Conservation (phyloP, 2,113 vertebrate species). For the Myrmecobius fasciatus region DNA sequence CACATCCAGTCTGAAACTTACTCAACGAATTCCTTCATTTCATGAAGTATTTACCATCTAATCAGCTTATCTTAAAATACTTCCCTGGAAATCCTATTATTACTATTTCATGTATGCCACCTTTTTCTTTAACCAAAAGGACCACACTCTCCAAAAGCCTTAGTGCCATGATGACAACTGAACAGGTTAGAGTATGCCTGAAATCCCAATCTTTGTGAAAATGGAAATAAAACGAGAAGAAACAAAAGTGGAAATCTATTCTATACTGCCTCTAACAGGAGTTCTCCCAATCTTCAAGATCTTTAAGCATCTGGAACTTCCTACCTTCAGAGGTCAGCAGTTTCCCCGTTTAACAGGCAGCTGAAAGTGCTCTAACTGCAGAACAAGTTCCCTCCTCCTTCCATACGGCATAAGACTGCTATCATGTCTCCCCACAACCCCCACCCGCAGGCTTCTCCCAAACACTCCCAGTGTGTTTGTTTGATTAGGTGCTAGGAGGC, state of each 20-base stretch:
- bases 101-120: neutral
- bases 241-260: neutral
- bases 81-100: constrained; percentile 31
- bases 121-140: constrained; percentile 29
- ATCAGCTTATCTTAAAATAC: neutral
- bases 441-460: neutral
- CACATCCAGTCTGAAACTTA: neutral
- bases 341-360: neutral
- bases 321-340: neutral
- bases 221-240: constrained; percentile 8
- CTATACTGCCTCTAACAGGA: neutral
- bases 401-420: neutral
- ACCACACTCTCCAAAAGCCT: constrained; percentile 5
- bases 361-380: neutral
- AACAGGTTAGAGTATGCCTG: neutral
- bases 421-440: neutral
- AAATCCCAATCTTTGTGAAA: constrained; percentile 12
- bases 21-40: neutral
- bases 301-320: neutral
- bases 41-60: neutral
- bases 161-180: neutral
- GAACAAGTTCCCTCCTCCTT: neutral
- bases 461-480: neutral
- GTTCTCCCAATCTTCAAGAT: neutral
- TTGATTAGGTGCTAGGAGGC: neutral